These are phyloP conservation scores for Saccostrea echinata DNA, from an alignment of 1,140 invertebrate species.

Conservation along the genomic window DNA sequence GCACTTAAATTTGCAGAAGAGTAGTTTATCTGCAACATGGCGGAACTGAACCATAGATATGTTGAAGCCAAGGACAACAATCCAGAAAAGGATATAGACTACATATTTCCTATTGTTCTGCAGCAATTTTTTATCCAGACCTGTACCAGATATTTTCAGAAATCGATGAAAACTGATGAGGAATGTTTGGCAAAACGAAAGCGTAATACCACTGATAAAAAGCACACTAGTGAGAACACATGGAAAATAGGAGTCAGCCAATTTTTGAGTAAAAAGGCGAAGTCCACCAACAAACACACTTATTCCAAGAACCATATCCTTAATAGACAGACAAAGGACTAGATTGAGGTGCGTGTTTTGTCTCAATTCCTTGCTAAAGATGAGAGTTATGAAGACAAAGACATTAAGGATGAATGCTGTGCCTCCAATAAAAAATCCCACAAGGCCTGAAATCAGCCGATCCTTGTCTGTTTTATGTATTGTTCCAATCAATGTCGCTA, in stretches of 20 bases:
- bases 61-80: slow-evolving; percentile 15
- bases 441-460: neutral
- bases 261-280: neutral
- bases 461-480: neutral
- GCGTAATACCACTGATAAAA: slow-evolving; percentile 17
- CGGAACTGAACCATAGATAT: slow-evolving; percentile 9
- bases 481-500: neutral
- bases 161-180: slow-evolving; percentile 17
- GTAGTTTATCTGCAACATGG: neutral
- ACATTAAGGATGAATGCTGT: neutral
- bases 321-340: neutral
- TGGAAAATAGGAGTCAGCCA: neutral
- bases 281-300: slow-evolving; percentile 4
- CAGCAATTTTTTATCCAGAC: neutral
- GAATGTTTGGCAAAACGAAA: slow-evolving; percentile 2
- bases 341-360: slow-evolving; percentile 20
- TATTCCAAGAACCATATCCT: neutral
- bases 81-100: neutral
- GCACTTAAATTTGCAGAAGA: slow-evolving; percentile 1
- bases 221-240: slow-evolving; percentile 6
- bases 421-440: neutral
- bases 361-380: neutral
- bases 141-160: neutral
- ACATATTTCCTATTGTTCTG: neutral
- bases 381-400: neutral